Conservation (phyloP, 2,113 vertebrate species). For the Microcebus murinus region DNA sequence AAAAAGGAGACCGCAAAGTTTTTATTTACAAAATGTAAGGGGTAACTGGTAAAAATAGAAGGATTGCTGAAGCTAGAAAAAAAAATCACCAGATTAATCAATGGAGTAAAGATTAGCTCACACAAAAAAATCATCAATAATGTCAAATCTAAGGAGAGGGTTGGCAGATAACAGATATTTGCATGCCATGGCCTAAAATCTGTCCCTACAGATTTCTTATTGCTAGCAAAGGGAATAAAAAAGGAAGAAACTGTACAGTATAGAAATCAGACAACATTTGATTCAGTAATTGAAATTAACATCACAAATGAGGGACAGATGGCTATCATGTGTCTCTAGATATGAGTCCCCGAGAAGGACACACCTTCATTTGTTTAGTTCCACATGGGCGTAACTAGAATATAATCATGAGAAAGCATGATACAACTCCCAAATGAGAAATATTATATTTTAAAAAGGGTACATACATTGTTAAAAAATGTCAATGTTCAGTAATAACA, state of each 20-base stretch:
- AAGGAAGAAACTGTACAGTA: neutral
- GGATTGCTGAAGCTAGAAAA: neutral
- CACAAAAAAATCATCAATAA: neutral
- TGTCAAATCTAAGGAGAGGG: neutral
- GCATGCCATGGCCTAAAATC: neutral
- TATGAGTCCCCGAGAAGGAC: neutral
- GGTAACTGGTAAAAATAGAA: neutral
- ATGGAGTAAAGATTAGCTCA: neutral
- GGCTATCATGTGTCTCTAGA: neutral
- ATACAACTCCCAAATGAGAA: neutral
- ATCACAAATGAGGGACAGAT: neutral
- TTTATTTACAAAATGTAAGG: neutral
- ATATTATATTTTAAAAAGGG: neutral
- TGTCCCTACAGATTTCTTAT: neutral
- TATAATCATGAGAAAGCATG: neutral
- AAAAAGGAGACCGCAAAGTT: neutral
- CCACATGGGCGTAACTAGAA: neutral
- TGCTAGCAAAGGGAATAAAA: neutral
- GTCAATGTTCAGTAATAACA: neutral
- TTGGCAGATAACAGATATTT: neutral
- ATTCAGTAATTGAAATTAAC: conserved; percentile 22
- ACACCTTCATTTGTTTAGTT: neutral
- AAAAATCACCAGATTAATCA: neutral
- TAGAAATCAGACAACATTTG: neutral
- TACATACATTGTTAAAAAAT: neutral